Conservation (phyloP, 2,797 vertebrate genomes). For the Peromyscus aztecus region DNA sequence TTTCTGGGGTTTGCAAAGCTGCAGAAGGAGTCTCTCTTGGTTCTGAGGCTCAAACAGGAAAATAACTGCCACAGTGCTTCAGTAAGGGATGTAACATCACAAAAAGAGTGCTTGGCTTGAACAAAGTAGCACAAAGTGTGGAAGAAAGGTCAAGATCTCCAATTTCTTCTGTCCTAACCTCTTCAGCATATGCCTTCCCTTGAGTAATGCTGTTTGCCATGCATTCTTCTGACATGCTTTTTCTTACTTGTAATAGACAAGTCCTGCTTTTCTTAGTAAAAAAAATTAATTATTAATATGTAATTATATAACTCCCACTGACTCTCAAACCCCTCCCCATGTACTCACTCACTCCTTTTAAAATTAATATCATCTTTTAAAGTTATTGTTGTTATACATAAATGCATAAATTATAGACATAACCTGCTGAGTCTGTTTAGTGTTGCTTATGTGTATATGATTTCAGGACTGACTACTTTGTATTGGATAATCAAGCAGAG, state of each 20-base stretch:
- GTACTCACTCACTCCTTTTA: background rate
- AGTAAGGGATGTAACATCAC: background rate
- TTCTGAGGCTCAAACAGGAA: constrained; percentile 49
- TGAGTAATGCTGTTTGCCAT: background rate
- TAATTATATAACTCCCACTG: background rate
- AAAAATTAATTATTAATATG: background rate
- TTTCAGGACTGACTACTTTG: background rate
- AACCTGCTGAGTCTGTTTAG: background rate
- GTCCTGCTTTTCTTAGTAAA: constrained; percentile 25
- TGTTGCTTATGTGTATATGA: background rate
- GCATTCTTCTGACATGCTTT: background rate
- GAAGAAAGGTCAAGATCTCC: background rate
- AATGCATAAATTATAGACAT: background rate
- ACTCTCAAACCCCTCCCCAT: background rate
- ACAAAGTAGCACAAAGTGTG: background rate
- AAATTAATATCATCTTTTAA: background rate
- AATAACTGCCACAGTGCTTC: background rate
- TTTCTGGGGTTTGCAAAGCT: constrained; percentile 27
- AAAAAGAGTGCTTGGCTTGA: constrained; percentile 15
- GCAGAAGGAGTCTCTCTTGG: constrained; percentile 4
- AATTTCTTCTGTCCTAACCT: background rate
- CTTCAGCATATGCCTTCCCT: background rate
- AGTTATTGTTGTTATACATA: background rate
- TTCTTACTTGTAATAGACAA: constrained; percentile 20
- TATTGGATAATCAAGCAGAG: background rate